These are phyloP conservation scores for Beroe forskalii DNA, from an alignment of 37 sponge, comb jelly and placozoan genomes.

Conservation along the genomic window DNA sequence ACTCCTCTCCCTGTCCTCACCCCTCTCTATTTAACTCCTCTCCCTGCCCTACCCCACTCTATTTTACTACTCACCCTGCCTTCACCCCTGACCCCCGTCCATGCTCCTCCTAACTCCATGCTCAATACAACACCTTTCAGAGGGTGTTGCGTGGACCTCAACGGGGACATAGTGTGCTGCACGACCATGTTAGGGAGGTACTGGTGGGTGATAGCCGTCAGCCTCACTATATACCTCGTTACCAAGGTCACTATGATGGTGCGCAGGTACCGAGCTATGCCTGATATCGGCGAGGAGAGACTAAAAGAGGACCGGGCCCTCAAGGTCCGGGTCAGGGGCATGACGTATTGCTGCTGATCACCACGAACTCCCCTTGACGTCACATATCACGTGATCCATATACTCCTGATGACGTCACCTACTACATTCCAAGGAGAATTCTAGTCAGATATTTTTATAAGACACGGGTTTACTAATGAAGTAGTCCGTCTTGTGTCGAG, in stretches of 20 bases:
- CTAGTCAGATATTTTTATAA: background rate
- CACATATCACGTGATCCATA: too few species aligned
- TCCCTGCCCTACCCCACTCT: too few species aligned
- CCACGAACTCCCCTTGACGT: too few species aligned
- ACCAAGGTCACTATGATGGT: conserved; percentile 53
- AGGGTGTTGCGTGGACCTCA: conserved; percentile 33
- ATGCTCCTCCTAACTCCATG: too few species aligned
- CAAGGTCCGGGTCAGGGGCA: background rate
- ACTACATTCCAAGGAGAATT: background rate
- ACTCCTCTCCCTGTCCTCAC: background rate
- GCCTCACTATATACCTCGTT: conserved; percentile 36
- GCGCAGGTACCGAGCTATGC: conserved; percentile 18
- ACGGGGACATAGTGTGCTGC: conserved; percentile 8
- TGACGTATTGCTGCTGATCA: conserved; percentile 58
- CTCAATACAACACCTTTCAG: too few species aligned
- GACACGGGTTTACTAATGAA: background rate
- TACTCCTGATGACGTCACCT: too few species aligned
- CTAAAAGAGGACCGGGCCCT: conserved; percentile 16
- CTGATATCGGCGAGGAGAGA: conserved; percentile 26
- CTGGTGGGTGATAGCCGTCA: conserved; percentile 63
- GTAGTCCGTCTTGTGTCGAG: too few species aligned
- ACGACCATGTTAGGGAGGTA: conserved; percentile 41
- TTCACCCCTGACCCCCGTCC: too few species aligned
- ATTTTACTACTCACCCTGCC: too few species aligned
- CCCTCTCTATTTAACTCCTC: background rate